A percentile compares a stretch with the other conserved stretches of the same genome.
Evolutionary conservation across 2,797 vertebrate genomes (phyloP).

Genomic region (Phrynocephalus forsythii): DNA sequence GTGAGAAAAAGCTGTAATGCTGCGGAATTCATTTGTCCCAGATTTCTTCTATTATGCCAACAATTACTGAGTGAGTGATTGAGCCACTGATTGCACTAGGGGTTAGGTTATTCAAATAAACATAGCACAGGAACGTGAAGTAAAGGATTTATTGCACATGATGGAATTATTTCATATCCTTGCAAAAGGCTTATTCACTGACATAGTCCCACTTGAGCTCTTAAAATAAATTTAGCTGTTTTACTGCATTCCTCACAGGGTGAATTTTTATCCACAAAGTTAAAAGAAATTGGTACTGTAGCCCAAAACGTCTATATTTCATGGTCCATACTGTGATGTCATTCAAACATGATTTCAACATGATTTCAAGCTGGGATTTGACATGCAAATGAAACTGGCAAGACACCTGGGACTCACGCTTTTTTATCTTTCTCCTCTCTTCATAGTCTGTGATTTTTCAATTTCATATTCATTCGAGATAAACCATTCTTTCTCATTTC

Average conservation of each 20-base stretch:
- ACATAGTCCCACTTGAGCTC: neutral
- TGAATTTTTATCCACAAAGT: neutral
- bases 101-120: constrained; percentile 3
- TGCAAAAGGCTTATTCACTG: neutral
- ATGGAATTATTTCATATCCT: neutral
- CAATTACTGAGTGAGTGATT: neutral
- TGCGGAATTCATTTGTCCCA: neutral
- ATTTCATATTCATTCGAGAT: neutral
- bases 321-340: neutral
- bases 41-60: neutral
- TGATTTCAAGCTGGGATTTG: neutral
- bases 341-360: neutral
- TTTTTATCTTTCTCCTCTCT: neutral
- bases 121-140: neutral
- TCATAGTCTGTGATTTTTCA: neutral
- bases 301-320: neutral
- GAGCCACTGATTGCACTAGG: neutral
- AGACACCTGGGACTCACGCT: neutral
- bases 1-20: neutral
- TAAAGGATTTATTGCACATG: neutral
- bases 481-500: neutral
- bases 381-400: neutral
- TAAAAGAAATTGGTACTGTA: neutral
- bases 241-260: neutral
- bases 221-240: neutral